Evolutionary conservation across 2,113 vertebrate species (phyloP), one percentile per base, ranked within the genome.

Genomic region (Oreotrochilus melanogaster): DNA sequence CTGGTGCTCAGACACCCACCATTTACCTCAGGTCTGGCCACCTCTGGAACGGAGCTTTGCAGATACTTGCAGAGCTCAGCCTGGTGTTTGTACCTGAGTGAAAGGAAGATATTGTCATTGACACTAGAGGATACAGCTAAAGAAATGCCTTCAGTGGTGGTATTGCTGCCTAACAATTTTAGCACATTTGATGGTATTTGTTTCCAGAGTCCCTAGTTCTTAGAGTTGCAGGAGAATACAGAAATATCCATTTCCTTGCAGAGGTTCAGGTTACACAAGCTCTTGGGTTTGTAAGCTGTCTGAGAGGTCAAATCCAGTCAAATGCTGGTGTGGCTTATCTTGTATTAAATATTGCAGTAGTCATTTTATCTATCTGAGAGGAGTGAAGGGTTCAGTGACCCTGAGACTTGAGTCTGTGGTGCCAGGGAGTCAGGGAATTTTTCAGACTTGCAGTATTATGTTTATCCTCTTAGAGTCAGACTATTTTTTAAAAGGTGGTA

Each of bases 271-370:
- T 95, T 95, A 93, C 79, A 84, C 82, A 73, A 94, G 86, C 91
- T 95, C 82, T 94, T 94, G 95, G 81, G 86, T 94, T 88, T 96
- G 88, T 95, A 96, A 96, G 93, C 86, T 93, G 93, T 84, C 78
- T 90, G 82, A 94, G 86, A 96, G 95, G 95, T 95, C 93, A 97
- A 96, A 96, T 66, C 64, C 82, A 95, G 96, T 93, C 95, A 97
- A 95, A 97, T 88, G 57, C 90, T 90, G 93, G 61, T 96, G 90
- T 90, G 72, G 85, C 86, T 94, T 96, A 96, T 92, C 94, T 97
- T 88, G 61, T 88, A 81, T 96, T 96, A 96, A 94, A 95, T 97
- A 93, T 93, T 96, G 90, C 86, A 88, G 85, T 76, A 96, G 93
- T 94, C 89, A 92, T 93, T 89, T 97, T 96, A 96, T 96, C 89